Conservation (phyloP, 64 coral and sea anemone genomes). For the Dendrophyllia cribrosa region DNA sequence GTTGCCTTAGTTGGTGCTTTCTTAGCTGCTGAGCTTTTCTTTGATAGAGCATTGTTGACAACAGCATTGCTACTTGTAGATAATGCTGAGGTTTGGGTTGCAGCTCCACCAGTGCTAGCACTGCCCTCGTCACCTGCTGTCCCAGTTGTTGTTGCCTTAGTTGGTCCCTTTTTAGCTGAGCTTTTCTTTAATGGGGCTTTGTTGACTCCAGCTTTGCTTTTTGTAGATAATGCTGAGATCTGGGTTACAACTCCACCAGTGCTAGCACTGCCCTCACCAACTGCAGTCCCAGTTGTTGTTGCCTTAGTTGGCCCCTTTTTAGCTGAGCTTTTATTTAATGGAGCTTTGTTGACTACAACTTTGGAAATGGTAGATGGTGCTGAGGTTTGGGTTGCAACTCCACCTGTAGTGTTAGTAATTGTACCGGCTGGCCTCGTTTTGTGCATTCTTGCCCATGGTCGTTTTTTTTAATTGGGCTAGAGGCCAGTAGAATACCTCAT, state of each 20-base stretch:
- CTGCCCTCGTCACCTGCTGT: too few relatives aligned
- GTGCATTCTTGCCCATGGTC: background rate
- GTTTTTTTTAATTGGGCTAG: background rate
- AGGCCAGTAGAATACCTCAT: constrained; percentile 6
- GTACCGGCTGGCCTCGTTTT: background rate
- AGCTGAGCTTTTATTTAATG: background rate
- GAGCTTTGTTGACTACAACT: background rate
- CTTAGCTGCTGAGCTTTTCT: constrained; percentile 3
- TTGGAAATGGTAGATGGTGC: constrained; percentile 6
- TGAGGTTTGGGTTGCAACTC: background rate
- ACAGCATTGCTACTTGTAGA: background rate
- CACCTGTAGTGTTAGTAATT: background rate
- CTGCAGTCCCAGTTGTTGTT: background rate
- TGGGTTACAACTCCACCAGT: background rate
- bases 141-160: too few relatives aligned
- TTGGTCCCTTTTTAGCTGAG: too few relatives aligned
- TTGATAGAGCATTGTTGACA: background rate
- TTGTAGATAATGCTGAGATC: background rate
- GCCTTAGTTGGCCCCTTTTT: background rate
- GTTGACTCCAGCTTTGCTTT: background rate
- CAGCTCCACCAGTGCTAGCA: too few relatives aligned
- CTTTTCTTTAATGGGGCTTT: too few relatives aligned
- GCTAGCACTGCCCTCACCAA: background rate
- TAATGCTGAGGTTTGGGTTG: too few relatives aligned
- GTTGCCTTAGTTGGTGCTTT: constrained; percentile 3